A percentile compares a stretch with the other conserved stretches of the same genome.
Evolutionary conservation across 2,797 vertebrate species (phyloP).

Genomic region (Tadarida brasiliensis): DNA sequence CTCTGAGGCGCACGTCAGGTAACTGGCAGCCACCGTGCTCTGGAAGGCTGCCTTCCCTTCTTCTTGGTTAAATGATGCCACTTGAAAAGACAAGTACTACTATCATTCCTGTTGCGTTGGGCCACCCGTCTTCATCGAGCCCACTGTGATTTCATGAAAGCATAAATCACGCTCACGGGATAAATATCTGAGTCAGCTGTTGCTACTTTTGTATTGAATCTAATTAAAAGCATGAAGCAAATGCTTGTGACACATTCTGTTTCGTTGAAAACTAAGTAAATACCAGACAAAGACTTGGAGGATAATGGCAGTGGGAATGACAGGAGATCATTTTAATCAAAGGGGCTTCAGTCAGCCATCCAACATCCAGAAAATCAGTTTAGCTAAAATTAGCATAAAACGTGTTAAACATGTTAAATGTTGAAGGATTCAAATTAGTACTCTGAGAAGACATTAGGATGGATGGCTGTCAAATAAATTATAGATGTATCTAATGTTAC

Average conservation of each 20-base stretch:
- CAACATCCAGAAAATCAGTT: constrained; percentile 41
- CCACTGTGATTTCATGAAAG: constrained; percentile 73
- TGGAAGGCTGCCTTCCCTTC: constrained; percentile 57
- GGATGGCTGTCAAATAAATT: not conserved
- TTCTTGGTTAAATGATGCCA: constrained; percentile 55
- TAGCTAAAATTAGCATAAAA: constrained; percentile 43
- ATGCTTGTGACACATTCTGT: constrained; percentile 59
- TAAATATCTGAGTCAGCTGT: constrained; percentile 71
- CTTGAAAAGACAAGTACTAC: constrained; percentile 72
- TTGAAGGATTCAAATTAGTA: not conserved
- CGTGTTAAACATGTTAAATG: not conserved
- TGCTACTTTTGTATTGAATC: constrained; percentile 59
- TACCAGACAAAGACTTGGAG: constrained; percentile 28
- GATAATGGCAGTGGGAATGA: not conserved
- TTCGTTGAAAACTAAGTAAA: constrained; percentile 44
- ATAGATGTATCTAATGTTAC: too few relatives aligned
- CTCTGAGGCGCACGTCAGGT: constrained; percentile 27
- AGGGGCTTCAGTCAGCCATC: not conserved
- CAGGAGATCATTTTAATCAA: constrained; percentile 44
- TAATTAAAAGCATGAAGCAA: constrained; percentile 62
- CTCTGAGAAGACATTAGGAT: not conserved
- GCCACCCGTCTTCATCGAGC: constrained; percentile 61
- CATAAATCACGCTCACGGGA: constrained; percentile 64
- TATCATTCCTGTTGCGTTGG: constrained; percentile 68
- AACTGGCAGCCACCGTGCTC: constrained; percentile 54